Evolutionary conservation across 2,113 vertebrate species (phyloP), one percentile per base, ranked within the genome.

Genomic region (Microcebus ravelobensis): DNA sequence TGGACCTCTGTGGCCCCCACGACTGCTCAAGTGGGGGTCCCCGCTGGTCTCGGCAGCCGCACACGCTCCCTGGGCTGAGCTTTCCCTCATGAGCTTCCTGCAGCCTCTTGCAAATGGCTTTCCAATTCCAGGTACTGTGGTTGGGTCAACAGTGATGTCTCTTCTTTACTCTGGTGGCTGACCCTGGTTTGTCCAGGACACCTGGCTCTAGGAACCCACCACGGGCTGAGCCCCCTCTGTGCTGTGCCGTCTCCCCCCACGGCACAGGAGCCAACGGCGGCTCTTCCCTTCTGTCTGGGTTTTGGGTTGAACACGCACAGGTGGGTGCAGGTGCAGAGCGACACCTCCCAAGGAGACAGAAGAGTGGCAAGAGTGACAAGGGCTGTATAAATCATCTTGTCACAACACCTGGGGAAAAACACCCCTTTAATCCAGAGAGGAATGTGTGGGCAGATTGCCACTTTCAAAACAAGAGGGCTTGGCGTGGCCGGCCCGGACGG

Each of bases 401-500:
- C 87, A 39, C 52, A 13, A 80, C 65, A 70, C 77, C 52, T 77
- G 42, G 61, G 67, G n/a, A 39, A 63, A 88, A 39, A n/a, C 36
- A 50, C 3, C 36, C 15, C 48, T 70, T 85, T 3, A 45, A 48
- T n/a, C 57, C 73, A 67, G 71, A 68, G 50, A 18, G 42, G 39
- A 42, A 18, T 18, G 1, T 17, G 55, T 8, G 29, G 1, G 27
- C 31, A 63, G 70, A 79, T 42, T 34, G 55, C 63, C 89, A 9
- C 81, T 31, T 77, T 50, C 63, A 39, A 93, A 85, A 73, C 77
- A 71, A 93, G 50, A 61, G 73, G 6, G 45, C 4, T 29, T 39
- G 5, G 42, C 7, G 0, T 6, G 6, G 13, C 25, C 15, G 31
- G 34, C n/a, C 0, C 27, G 7, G 0, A 5, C 5, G 0, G 1